Conservation (phyloP, 2,113 vertebrate genomes). For the Vanacampus margaritifer region DNA sequence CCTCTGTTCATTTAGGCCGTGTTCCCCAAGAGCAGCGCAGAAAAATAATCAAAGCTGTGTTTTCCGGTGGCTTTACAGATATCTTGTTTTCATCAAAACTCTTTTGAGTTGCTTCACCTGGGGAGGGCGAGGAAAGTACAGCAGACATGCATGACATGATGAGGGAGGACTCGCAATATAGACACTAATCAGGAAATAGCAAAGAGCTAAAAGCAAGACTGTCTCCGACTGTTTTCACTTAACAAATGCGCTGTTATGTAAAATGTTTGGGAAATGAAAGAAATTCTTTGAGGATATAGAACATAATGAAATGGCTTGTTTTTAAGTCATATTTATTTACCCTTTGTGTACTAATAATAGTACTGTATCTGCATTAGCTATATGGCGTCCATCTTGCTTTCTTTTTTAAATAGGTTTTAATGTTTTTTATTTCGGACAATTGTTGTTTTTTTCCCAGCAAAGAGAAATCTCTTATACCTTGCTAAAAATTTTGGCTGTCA, state of each 20-base stretch:
- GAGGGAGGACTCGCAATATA: neutral
- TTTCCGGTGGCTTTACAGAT: constrained; percentile 63
- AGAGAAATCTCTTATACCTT: too few species aligned
- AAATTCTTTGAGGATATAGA: constrained; percentile 8
- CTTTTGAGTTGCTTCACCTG: constrained; percentile 34
- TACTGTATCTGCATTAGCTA: too few species aligned
- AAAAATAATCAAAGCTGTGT: constrained; percentile 57
- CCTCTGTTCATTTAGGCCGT: constrained; percentile 12
- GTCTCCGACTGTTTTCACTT: neutral
- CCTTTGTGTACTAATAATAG: too few species aligned
- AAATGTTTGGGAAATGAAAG: neutral
- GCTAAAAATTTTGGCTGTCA: too few species aligned
- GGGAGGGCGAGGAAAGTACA: neutral
- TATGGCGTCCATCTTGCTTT: too few species aligned
- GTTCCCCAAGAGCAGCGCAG: constrained; percentile 9
- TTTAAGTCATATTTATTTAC: too few species aligned
- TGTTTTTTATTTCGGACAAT: too few species aligned
- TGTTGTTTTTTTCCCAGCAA: too few species aligned
- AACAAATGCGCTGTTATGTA: constrained; percentile 4
- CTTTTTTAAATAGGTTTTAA: too few species aligned
- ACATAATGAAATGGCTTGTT: constrained; percentile 9
- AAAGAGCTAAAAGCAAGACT: neutral
- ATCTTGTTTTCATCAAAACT: constrained; percentile 67
- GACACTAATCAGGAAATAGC: constrained; percentile 20
- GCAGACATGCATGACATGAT: constrained; percentile 19